Evolutionary conservation across 2,888 invertebrate species (phyloP), one percentile per base, ranked within the genome.

Genomic region (Toxonevra muliebris): DNA sequence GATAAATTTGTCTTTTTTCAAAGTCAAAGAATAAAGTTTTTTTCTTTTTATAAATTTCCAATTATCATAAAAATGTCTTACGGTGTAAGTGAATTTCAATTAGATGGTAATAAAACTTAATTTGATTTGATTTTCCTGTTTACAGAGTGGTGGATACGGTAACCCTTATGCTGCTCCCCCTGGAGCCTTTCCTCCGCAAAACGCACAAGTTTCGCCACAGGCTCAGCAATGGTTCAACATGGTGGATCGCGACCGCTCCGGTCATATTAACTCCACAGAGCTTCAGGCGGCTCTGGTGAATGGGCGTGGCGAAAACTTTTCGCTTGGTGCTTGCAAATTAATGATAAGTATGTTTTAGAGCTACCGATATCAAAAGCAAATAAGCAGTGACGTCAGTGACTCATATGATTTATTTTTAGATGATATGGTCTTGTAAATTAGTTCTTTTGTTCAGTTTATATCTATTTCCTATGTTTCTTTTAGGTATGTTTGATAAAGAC

Each of bases 401-500:
- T 48, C 60, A 65, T 59, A 42, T 13, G 2, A 40, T 53, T 43
- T 13, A 57, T 68, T 55, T 48, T 48, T 48, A 48, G 48, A 13
- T 1, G 13, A 30, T 30, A 30, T 30, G 30, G 30, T 30, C 7
- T 30, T n/a, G n/a, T n/a, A n/a, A n/a, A n/a, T n/a, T n/a, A n/a
- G n/a, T n/a, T 30, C 30, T 30, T 30, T 2, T 30, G 30, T 30
- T 30, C 7, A 30, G 7, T 30, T 53, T 41, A 30, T 41, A 30
- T 30, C 15, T 15, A 60, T 20, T 54, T 45, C 15, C 17, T 9
- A 12, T 67, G 52, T 30, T 17, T 20, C 15, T 52, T 41, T 58
- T 81, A 93, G 93, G 93, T 65, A 93, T 96, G 93, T 96, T 96
- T 84, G 95, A 96, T 81, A 90, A 90, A 76, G 93, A 95, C 79